Percentiles rank a stretch among this genome's conserved stretches.
Evolutionary conservation across 2,888 invertebrate species (phyloP).

Genomic region (Hypena proboscidalis): DNA sequence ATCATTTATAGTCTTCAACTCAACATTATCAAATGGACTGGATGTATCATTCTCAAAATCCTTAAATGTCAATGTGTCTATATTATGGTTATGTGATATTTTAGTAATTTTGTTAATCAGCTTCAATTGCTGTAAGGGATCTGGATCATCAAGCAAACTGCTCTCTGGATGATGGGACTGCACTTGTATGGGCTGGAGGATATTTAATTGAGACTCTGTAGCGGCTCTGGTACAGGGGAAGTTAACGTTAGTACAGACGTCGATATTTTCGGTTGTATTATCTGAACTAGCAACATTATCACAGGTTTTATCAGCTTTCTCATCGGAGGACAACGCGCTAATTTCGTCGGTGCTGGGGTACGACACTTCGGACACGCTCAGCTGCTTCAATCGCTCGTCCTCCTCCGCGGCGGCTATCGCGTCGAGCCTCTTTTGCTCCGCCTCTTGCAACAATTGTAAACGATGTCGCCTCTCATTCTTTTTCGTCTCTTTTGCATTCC

Average conservation of each 20-base stretch:
- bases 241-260: conserved; percentile 46
- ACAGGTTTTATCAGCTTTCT: conserved; percentile 70
- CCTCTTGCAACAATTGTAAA: conserved; percentile 85
- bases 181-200: conserved; percentile 77
- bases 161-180: conserved; percentile 64
- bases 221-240: conserved; percentile 51
- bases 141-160: conserved; percentile 76
- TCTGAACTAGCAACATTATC: conserved; percentile 59
- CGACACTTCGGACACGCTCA: conserved; percentile 84
- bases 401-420: conserved; percentile 78
- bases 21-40: conserved; percentile 97
- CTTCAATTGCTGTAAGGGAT: conserved; percentile 72
- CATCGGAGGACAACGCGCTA: conserved; percentile 81
- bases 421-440: conserved; percentile 83
- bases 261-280: conserved; percentile 47
- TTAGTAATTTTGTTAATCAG: conserved; percentile 64
- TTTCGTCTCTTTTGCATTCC: conserved; percentile 86
- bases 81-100: conserved; percentile 65
- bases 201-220: conserved; percentile 64
- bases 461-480: conserved; percentile 87
- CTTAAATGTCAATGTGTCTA: conserved; percentile 83
- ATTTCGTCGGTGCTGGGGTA: conserved; percentile 87
- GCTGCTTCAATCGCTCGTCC: conserved; percentile 82
- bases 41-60: conserved; percentile 97
- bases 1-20: conserved; percentile 96